Evolutionary conservation across 2,888 invertebrate genomes (phyloP).

Genomic region (Cheilosia vernalis): DNA sequence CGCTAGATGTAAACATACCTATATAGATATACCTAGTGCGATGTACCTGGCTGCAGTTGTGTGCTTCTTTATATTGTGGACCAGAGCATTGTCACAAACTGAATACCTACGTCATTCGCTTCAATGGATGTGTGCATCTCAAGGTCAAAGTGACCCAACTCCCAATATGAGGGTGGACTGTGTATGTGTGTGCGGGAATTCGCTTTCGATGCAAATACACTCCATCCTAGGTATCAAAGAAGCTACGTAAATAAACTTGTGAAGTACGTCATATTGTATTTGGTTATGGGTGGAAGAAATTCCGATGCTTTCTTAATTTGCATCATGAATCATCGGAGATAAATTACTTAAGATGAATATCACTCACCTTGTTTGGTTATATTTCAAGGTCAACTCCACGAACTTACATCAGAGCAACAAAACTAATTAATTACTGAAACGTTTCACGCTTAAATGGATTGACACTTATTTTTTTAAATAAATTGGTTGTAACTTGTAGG

Average conservation of each 20-base stretch:
- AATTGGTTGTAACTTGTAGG: too few species aligned
- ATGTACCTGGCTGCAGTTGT: constrained; percentile 50
- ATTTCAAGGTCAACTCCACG: constrained; percentile 25
- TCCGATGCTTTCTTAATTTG: constrained; percentile 27
- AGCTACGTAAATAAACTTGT: constrained; percentile 25
- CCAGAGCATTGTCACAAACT: constrained; percentile 34
- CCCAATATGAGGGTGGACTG: constrained; percentile 20
- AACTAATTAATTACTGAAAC: constrained; percentile 20
- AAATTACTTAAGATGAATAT: constrained; percentile 9
- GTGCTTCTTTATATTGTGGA: constrained; percentile 19
- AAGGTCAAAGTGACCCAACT: constrained; percentile 69
- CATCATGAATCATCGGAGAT: constrained; percentile 41
- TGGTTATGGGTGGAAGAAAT: constrained; percentile 28
- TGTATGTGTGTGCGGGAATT: constrained; percentile 20
- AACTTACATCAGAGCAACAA: constrained; percentile 31
- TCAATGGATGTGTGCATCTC: constrained; percentile 60
- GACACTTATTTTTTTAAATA: neutral
- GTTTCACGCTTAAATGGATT: constrained; percentile 29
- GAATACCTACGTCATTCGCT: constrained; percentile 60
- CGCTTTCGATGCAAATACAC: neutral
- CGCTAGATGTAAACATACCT: constrained; percentile 37
- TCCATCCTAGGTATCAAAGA: neutral
- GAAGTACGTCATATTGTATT: constrained; percentile 65
- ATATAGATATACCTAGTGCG: neutral
- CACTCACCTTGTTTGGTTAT: constrained; percentile 48